These are phyloP conservation scores for Pantherophis guttatus DNA, from an alignment of 2,113 vertebrate genomes.

Conservation along the genomic window DNA sequence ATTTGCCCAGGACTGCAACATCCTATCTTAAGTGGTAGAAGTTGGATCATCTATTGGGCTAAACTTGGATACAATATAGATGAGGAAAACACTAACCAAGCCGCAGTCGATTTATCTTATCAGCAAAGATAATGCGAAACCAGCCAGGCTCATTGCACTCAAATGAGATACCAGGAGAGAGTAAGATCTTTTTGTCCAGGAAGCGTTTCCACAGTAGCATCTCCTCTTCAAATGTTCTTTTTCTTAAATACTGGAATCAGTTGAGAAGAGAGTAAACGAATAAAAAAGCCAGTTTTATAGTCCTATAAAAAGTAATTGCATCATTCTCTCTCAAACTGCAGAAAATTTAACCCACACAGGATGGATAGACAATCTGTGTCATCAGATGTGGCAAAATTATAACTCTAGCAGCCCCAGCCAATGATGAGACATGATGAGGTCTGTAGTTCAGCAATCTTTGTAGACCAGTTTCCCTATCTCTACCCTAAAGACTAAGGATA, in stretches of 20 bases:
- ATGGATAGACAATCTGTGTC: background rate
- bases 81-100: conserved; percentile 74
- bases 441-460: background rate
- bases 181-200: conserved; percentile 84
- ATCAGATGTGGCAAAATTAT: background rate
- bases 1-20: background rate
- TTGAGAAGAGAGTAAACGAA: conserved; percentile 31
- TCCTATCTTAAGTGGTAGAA: background rate
- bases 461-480: background rate
- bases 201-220: conserved; percentile 81
- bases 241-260: conserved; percentile 77
- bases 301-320: background rate
- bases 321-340: background rate
- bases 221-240: conserved; percentile 85
- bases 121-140: conserved; percentile 91
- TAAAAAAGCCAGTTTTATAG: conserved; percentile 22
- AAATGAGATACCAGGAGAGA: conserved; percentile 86
- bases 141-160: conserved; percentile 87
- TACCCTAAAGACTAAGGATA: background rate
- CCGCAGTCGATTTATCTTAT: conserved; percentile 75
- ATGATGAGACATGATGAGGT: background rate
- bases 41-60: no score
- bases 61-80: background rate
- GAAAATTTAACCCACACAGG: background rate
- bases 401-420: background rate